Evolutionary conservation across 1,140 invertebrate species (phyloP).

Genomic region (Calephelis nemesis): DNA sequence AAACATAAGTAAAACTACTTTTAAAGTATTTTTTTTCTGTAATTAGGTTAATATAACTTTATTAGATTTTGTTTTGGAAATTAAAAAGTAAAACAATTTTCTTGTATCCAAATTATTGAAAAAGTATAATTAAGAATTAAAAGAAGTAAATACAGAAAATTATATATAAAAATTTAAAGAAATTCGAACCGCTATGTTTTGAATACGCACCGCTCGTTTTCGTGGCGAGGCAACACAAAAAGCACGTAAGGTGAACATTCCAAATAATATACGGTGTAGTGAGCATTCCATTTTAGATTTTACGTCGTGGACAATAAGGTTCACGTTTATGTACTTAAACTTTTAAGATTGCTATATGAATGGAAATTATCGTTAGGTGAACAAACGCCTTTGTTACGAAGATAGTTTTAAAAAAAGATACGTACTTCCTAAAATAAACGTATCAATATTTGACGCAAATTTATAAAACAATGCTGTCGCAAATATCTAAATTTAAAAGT

Average conservation of each 20-base stretch:
- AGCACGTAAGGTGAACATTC: constrained; percentile 23
- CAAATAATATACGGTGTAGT: constrained; percentile 31
- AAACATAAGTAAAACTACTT: no score
- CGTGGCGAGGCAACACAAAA: constrained; percentile 1
- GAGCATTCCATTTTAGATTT: constrained; percentile 35
- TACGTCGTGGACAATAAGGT: constrained; percentile 29
- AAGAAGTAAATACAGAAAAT: background rate
- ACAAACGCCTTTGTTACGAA: background rate
- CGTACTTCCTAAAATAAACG: no score
- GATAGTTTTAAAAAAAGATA: no score
- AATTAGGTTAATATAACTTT: no score
- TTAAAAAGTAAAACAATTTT: no score
- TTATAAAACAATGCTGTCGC: no score
- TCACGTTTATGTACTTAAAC: constrained; percentile 29
- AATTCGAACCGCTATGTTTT: background rate
- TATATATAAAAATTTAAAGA: background rate
- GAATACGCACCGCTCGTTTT: background rate
- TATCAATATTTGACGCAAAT: no score
- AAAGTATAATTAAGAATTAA: no score
- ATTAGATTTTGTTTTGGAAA: no score
- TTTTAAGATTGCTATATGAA: constrained; percentile 20
- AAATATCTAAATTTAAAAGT: no score
- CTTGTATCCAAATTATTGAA: no score
- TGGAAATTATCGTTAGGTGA: background rate
- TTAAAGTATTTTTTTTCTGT: no score